These are phyloP conservation scores for Shinisaurus crocodilurus DNA, from an alignment of 2,113 vertebrate species.

Conservation along the genomic window DNA sequence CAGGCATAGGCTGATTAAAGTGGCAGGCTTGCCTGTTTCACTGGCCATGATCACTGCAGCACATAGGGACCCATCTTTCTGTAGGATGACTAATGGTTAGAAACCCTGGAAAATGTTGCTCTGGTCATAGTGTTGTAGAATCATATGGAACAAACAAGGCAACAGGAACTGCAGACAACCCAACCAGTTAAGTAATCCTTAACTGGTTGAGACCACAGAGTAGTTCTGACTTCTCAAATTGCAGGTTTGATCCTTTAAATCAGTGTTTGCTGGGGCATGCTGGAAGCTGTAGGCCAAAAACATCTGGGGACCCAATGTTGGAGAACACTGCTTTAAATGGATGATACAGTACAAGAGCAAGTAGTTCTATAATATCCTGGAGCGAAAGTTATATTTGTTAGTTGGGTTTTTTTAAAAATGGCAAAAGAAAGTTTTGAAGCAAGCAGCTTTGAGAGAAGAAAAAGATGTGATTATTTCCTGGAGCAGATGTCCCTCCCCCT, in stretches of 20 bases:
- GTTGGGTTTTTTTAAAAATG: not conserved
- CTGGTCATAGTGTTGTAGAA: not conserved
- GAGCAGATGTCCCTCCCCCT: not conserved
- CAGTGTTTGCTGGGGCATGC: too few species aligned
- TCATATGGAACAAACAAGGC: not conserved
- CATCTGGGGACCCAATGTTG: too few species aligned
- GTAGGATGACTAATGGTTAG: not conserved
- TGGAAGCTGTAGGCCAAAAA: too few species aligned
- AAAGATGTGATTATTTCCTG: not conserved
- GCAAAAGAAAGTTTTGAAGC: not conserved
- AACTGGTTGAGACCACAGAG: not conserved
- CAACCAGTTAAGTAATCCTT: too few species aligned
- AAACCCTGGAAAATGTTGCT: not conserved
- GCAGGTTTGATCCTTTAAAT: not conserved
- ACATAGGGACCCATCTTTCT: not conserved
- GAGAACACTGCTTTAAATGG: too few species aligned
- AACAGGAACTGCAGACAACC: not conserved
- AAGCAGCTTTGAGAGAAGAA: not conserved
- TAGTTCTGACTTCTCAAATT: not conserved
- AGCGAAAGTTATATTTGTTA: not conserved
- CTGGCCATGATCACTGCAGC: not conserved
- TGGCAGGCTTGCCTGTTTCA: not conserved
- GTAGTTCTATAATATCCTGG: not conserved
- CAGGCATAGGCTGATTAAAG: not conserved
- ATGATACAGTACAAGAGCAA: not conserved